These are phyloP conservation scores for Sebastes fasciatus DNA, from an alignment of 2,113 vertebrate genomes.

Conservation along the genomic window DNA sequence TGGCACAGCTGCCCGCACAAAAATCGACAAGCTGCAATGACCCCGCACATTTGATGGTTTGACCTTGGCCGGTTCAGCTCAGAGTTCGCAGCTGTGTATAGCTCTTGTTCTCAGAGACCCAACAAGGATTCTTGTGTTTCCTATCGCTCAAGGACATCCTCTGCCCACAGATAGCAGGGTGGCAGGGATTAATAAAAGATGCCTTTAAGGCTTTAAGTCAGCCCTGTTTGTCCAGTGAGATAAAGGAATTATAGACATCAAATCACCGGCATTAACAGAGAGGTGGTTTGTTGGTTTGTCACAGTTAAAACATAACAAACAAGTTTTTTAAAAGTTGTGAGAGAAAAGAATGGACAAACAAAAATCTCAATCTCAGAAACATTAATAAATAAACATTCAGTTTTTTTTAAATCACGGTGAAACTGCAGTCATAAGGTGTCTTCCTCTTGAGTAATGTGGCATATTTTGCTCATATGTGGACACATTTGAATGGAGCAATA, in stretches of 20 bases:
- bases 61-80: constrained; percentile 34
- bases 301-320: not conserved
- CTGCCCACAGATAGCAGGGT: constrained; percentile 26
- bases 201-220: not conserved
- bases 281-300: not conserved
- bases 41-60: not conserved
- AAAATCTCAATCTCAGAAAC: not conserved
- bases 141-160: constrained; percentile 52
- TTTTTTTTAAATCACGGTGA: not conserved
- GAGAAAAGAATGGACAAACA: not conserved
- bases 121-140: constrained; percentile 58
- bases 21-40: not conserved
- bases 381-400: not conserved
- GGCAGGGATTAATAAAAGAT: constrained; percentile 6
- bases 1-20: not conserved
- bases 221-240: not conserved
- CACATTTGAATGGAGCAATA: not conserved
- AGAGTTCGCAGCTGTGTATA: constrained; percentile 8
- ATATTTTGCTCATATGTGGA: too few species aligned
- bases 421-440: not conserved
- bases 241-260: not conserved
- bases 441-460: not conserved
- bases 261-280: not conserved
- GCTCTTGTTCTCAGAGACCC: constrained; percentile 58
- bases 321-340: not conserved